These are phyloP conservation scores for Saccopteryx bilineata DNA, from an alignment of 2,113 vertebrate genomes.

Conservation along the genomic window DNA sequence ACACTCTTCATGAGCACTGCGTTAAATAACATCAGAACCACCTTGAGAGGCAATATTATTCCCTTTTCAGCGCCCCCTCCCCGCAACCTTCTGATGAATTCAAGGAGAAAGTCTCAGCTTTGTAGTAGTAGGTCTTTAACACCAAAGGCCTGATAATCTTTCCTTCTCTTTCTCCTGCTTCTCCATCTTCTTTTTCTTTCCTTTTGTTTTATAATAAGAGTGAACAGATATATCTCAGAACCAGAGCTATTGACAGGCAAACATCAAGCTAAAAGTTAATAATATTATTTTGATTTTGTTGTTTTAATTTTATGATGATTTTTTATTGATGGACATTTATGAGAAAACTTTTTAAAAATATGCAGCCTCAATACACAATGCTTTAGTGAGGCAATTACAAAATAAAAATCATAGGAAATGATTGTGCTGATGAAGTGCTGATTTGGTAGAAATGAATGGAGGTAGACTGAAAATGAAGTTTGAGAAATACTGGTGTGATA, in stretches of 20 bases:
- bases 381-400: slow-evolving; percentile 24
- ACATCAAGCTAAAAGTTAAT: slow-evolving; percentile 32
- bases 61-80: background rate
- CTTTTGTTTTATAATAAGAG: background rate
- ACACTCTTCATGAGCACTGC: background rate
- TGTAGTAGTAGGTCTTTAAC: background rate
- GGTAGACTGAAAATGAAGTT: background rate
- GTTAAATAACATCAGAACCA: background rate
- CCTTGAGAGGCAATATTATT: background rate
- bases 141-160: background rate
- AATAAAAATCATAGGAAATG: slow-evolving; percentile 1
- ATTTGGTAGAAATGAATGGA: slow-evolving; percentile 39
- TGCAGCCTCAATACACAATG: background rate
- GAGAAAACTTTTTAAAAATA: background rate
- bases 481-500: background rate
- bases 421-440: background rate
- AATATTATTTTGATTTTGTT: slow-evolving; percentile 47
- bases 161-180: background rate
- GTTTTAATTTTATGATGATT: slow-evolving; percentile 50
- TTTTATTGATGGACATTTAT: background rate
- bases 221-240: background rate
- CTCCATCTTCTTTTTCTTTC: background rate
- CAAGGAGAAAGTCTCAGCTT: background rate
- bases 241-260: background rate
- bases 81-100: background rate